Percentiles rank a stretch among this genome's conserved stretches.
Conservation (phyloP, 2,797 vertebrate species). For the Podargus strigoides region DNA sequence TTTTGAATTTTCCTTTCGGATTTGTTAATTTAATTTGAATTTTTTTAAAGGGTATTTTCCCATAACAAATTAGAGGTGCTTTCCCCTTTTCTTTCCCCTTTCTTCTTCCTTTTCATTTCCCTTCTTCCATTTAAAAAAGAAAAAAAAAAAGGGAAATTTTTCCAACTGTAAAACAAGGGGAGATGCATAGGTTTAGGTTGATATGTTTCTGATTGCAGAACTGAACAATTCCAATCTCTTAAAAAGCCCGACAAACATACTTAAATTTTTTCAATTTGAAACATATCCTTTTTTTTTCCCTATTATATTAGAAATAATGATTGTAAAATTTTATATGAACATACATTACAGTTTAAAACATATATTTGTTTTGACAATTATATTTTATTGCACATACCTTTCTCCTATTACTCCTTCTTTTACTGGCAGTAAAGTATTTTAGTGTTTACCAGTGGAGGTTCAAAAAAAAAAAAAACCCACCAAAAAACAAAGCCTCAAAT, state of each 20-base stretch:
- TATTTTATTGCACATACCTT: background rate
- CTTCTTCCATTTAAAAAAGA: background rate
- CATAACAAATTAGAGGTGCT: background rate
- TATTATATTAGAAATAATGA: background rate
- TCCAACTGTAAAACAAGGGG: background rate
- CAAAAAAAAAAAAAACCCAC: background rate
- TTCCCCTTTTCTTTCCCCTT: background rate
- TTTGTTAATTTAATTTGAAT: background rate
- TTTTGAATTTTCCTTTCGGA: background rate
- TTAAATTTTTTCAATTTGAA: background rate
- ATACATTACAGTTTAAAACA: background rate
- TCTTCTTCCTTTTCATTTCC: background rate
- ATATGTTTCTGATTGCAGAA: background rate
- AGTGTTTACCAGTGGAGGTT: background rate
- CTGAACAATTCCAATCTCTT: background rate
- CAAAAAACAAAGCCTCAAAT: background rate
- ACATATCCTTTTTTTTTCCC: background rate
- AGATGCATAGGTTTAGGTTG: background rate
- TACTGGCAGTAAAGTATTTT: slow-evolving; percentile 5
- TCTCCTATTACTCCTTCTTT: background rate
- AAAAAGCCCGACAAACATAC: background rate
- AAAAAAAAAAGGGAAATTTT: background rate
- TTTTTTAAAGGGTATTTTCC: background rate
- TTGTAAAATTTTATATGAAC: background rate
- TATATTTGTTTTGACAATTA: slow-evolving; percentile 21